Percentiles rank a stretch among this genome's conserved stretches.
Evolutionary conservation across 2,888 invertebrate species (phyloP).

Genomic region (Agonopterix arenella): DNA sequence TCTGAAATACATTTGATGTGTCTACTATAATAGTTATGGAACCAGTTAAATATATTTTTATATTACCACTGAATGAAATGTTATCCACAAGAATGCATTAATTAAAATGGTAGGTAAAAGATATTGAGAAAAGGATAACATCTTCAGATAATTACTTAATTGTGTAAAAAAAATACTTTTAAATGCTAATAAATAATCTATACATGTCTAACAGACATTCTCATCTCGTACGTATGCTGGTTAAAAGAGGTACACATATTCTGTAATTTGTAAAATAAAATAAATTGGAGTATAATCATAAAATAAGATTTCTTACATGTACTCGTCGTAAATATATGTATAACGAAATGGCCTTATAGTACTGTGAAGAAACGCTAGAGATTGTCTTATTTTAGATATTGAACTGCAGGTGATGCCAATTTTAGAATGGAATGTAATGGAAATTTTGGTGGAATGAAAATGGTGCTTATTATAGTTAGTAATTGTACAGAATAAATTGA

Average conservation of each 20-base stretch:
- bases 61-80: constrained; percentile 15
- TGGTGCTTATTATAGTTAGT: constrained; percentile 72
- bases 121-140: neutral
- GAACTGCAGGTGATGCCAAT: constrained; percentile 37
- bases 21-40: constrained; percentile 11
- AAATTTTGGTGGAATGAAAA: constrained; percentile 46
- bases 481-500: constrained; percentile 75
- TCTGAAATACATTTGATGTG: neutral
- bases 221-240: constrained; percentile 54
- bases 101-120: constrained; percentile 10
- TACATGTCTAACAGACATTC: constrained; percentile 18
- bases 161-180: neutral
- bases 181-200: no score
- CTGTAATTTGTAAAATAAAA: constrained; percentile 60
- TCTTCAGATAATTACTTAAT: neutral
- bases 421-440: constrained; percentile 24
- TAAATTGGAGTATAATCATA: constrained; percentile 6
- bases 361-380: constrained; percentile 30
- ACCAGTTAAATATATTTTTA: constrained; percentile 7
- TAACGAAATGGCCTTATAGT: constrained; percentile 40
- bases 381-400: constrained; percentile 22
- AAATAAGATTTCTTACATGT: neutral
- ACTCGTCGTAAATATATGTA: constrained; percentile 8
- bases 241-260: constrained; percentile 71
- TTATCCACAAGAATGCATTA: constrained; percentile 48